Percentiles rank a stretch among this genome's conserved stretches.
Evolutionary conservation across 2,888 invertebrate species (phyloP).

Genomic region (Noctua janthina): DNA sequence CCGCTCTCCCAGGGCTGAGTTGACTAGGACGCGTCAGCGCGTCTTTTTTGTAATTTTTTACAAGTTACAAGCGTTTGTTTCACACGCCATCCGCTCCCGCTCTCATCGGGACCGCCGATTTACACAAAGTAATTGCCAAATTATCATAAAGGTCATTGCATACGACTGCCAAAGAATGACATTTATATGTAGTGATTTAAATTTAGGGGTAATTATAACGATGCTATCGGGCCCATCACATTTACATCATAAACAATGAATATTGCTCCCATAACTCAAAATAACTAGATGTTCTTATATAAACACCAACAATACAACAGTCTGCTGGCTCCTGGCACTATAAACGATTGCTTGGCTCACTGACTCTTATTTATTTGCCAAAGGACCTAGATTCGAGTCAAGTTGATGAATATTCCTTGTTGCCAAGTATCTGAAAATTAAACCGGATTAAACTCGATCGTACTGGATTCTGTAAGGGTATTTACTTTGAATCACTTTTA

Average conservation of each 20-base stretch:
- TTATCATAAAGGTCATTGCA: background rate
- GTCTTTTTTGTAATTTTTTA: background rate
- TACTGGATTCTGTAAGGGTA: conserved; percentile 24
- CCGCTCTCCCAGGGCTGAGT: background rate
- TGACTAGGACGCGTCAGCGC: background rate
- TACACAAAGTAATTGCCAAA: background rate
- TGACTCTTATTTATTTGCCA: conserved; percentile 58
- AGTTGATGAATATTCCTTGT: conserved; percentile 54
- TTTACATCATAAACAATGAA: background rate
- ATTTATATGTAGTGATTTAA: background rate
- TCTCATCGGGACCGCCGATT: background rate
- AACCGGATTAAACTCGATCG: conserved; percentile 53
- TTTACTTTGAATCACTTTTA: conserved; percentile 35
- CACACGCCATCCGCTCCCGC: background rate
- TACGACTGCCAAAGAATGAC: background rate
- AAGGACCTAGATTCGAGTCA: conserved; percentile 49
- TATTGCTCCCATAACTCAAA: background rate
- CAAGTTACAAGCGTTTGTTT: background rate
- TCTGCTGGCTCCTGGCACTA: conserved; percentile 37
- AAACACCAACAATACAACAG: background rate
- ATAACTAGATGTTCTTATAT: background rate
- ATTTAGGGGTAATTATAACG: background rate
- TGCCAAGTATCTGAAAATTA: conserved; percentile 56
- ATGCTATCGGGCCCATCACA: background rate
- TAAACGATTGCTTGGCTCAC: conserved; percentile 52